Percentiles rank a stretch among this genome's conserved stretches.
phyloP scores from a whole-genome alignment of 2,888 invertebrate species.

The Graphium colonna region DNA sequence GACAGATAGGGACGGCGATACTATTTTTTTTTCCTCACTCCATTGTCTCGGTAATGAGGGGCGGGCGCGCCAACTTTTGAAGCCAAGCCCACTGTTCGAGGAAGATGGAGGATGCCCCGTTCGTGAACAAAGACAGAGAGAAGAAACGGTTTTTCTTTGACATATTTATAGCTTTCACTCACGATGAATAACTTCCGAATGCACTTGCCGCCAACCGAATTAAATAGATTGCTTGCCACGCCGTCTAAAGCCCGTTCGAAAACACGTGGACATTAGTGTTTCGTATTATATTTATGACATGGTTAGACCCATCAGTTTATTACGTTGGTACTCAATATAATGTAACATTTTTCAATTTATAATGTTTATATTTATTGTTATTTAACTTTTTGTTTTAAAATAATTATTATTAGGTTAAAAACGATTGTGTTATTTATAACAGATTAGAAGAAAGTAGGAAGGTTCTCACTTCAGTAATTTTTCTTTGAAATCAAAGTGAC shows the following conservation, averaged over 20 bases:
- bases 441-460: no score
- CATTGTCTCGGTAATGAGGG: conserved; percentile 52
- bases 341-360: no score
- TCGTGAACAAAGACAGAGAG: conserved; percentile 36
- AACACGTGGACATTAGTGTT: conserved; percentile 7
- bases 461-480: no score
- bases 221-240: conserved; percentile 32
- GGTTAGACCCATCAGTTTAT: background rate
- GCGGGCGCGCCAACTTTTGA: conserved; percentile 52
- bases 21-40: conserved; percentile 38
- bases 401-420: no score
- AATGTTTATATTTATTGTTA: no score
- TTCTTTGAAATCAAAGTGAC: no score
- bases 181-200: conserved; percentile 25
- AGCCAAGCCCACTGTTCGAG: conserved; percentile 44
- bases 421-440: no score
- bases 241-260: conserved; percentile 11
- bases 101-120: conserved; percentile 35
- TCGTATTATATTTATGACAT: background rate
- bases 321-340: background rate
- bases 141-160: conserved; percentile 36
- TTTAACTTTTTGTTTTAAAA: no score
- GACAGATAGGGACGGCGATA: conserved; percentile 32
- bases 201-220: conserved; percentile 31
- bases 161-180: conserved; percentile 37